phyloP scores from a whole-genome alignment of 2,888 invertebrate genomes.

The Sylvicola cinctus region DNA sequence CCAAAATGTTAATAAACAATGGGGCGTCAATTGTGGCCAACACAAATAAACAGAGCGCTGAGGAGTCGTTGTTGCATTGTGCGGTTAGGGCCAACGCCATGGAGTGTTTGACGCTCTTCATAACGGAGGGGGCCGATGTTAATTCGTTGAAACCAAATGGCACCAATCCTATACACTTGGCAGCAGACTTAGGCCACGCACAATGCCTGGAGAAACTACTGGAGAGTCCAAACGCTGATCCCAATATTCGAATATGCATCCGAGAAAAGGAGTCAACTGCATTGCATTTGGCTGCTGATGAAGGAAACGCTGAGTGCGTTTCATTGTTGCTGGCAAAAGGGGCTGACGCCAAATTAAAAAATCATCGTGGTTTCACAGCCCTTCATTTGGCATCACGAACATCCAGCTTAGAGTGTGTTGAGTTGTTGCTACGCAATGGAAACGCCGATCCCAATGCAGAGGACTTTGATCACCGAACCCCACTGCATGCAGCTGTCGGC shows the following conservation, averaged over 20 bases:
- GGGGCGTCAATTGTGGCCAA: slow-evolving; percentile 49
- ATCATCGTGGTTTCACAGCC: slow-evolving; percentile 64
- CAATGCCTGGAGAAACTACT: slow-evolving; percentile 54
- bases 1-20: slow-evolving; percentile 50
- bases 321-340: slow-evolving; percentile 49
- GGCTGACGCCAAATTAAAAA: slow-evolving; percentile 52
- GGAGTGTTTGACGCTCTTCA: slow-evolving; percentile 58
- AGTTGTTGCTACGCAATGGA: slow-evolving; percentile 49
- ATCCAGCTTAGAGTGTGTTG: slow-evolving; percentile 62
- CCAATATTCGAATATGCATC: slow-evolving; percentile 44
- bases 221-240: slow-evolving; percentile 47
- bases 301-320: slow-evolving; percentile 65
- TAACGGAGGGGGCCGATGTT: slow-evolving; percentile 52
- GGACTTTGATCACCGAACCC: slow-evolving; percentile 62
- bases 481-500: slow-evolving; percentile 68
- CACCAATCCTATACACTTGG: slow-evolving; percentile 59
- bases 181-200: slow-evolving; percentile 59
- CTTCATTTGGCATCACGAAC: slow-evolving; percentile 67
- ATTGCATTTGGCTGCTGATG: slow-evolving; percentile 72
- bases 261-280: slow-evolving; percentile 58
- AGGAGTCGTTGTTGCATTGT: slow-evolving; percentile 63
- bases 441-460: slow-evolving; percentile 59
- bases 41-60: slow-evolving; percentile 41
- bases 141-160: slow-evolving; percentile 56
- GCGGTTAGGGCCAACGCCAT: slow-evolving; percentile 67